These are phyloP conservation scores for Buceros bicornis DNA, from an alignment of 2,797 vertebrate species.

Conservation along the genomic window DNA sequence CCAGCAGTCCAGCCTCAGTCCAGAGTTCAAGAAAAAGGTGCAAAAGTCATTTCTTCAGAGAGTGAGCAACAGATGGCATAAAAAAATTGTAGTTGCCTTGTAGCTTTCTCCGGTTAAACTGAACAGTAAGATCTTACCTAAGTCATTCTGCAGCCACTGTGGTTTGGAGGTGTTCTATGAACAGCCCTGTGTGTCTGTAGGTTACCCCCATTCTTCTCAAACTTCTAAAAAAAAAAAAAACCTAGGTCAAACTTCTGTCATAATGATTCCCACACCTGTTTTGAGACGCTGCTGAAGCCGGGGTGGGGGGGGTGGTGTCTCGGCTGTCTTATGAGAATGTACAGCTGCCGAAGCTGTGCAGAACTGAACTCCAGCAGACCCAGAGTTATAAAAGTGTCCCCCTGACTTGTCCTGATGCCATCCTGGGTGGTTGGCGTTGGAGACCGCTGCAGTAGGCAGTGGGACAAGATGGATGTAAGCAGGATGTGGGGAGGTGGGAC, in stretches of 20 bases:
- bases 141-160: not conserved
- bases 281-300: not conserved
- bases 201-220: not conserved
- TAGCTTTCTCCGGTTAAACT: not conserved
- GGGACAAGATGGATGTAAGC: not conserved
- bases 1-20: not conserved
- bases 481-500: fast-evolving
- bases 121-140: not conserved
- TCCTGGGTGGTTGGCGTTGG: not conserved
- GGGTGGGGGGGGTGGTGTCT: not conserved
- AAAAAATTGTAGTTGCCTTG: not conserved
- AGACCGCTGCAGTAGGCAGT: not conserved
- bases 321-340: fast-evolving
- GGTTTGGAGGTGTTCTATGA: not conserved
- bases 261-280: not conserved
- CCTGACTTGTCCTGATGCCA: fast-evolving
- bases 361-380: not conserved
- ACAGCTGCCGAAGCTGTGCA: not conserved
- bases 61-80: not conserved
- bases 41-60: not conserved
- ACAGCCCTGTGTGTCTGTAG: not conserved
- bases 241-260: too few species aligned
- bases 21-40: not conserved
- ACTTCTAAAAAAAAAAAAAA: not conserved
- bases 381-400: fast-evolving